Evolutionary conservation across 2,797 vertebrate genomes (phyloP).

Genomic region (Sebastes diploproa): DNA sequence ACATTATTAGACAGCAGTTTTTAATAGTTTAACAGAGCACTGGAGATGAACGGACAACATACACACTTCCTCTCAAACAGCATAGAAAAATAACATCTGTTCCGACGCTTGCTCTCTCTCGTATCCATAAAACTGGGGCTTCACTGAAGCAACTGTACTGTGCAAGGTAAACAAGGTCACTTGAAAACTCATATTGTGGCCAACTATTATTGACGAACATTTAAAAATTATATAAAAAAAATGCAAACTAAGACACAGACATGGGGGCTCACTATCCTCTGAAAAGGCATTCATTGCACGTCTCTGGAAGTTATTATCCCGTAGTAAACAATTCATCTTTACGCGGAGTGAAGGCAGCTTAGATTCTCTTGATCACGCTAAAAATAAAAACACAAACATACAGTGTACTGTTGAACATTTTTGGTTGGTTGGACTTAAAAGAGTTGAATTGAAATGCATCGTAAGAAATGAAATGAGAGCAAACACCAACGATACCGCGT

Average conservation of each 20-base stretch:
- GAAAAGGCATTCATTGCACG: conserved; percentile 59
- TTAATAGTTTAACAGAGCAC: conserved; percentile 41
- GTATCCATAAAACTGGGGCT: conserved; percentile 55
- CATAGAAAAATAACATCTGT: conserved; percentile 81
- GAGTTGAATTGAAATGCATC: conserved; percentile 19
- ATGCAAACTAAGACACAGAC: conserved; percentile 39
- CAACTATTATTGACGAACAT: conserved; percentile 39
- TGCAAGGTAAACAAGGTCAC: conserved; percentile 81
- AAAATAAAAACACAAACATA: conserved; percentile 32
- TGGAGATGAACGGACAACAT: conserved; percentile 41
- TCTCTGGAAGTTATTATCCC: conserved; percentile 37
- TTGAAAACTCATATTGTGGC: conserved; percentile 66
- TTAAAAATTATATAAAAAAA: conserved; percentile 15
- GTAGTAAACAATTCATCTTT: conserved; percentile 55
- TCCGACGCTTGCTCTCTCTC: conserved; percentile 24
- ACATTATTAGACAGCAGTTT: conserved; percentile 47
- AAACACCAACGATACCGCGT: conserved; percentile 28
- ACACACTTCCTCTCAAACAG: conserved; percentile 47
- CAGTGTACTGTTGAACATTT: conserved; percentile 2
- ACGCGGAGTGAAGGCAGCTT: conserved; percentile 62
- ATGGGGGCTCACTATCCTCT: conserved; percentile 13
- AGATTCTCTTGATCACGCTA: conserved; percentile 21
- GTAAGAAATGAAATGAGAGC: conserved; percentile 5
- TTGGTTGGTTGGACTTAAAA: neutral
- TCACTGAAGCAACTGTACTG: conserved; percentile 74